Percentiles rank a stretch among this genome's conserved stretches.
These are phyloP conservation scores for Gopherus evgoodei DNA, from an alignment of 2,113 vertebrate species.

Conservation along the genomic window DNA sequence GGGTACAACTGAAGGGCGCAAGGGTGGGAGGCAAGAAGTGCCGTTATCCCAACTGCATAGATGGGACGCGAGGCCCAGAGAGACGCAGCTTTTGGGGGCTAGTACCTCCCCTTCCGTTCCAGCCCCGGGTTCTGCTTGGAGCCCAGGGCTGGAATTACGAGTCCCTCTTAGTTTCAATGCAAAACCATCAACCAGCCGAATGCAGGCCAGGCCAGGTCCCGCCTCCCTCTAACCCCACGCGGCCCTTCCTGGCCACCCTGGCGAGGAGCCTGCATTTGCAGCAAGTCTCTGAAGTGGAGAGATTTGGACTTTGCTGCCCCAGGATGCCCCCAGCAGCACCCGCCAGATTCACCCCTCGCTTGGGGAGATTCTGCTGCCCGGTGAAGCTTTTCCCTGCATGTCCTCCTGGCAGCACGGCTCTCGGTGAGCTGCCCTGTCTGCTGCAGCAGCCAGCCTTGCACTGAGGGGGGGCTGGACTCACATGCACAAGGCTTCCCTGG, in stretches of 20 bases:
- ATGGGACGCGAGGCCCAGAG: background rate
- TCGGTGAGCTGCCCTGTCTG: too few relatives aligned
- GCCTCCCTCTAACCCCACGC: background rate
- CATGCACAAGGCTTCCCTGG: background rate
- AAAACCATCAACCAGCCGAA: background rate
- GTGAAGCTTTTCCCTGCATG: background rate
- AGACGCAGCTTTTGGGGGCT: background rate
- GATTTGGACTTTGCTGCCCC: background rate
- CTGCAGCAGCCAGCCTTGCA: too few relatives aligned
- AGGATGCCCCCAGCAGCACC: background rate
- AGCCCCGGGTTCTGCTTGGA: background rate
- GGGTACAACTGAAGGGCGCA: background rate
- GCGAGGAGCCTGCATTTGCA: background rate
- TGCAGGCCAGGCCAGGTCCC: background rate
- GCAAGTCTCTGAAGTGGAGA: background rate
- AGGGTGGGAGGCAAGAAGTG: background rate
- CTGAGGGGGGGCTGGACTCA: too few relatives aligned
- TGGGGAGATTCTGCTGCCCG: background rate
- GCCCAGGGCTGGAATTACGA: background rate
- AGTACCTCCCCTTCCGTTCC: background rate
- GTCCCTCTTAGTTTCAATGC: background rate
- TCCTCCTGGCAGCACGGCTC: too few relatives aligned
- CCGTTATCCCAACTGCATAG: background rate
- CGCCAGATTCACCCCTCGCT: background rate
- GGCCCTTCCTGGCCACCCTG: background rate